Conservation (phyloP, 23 tunicate species). For the Oikopleura vanhoeffeni region DNA sequence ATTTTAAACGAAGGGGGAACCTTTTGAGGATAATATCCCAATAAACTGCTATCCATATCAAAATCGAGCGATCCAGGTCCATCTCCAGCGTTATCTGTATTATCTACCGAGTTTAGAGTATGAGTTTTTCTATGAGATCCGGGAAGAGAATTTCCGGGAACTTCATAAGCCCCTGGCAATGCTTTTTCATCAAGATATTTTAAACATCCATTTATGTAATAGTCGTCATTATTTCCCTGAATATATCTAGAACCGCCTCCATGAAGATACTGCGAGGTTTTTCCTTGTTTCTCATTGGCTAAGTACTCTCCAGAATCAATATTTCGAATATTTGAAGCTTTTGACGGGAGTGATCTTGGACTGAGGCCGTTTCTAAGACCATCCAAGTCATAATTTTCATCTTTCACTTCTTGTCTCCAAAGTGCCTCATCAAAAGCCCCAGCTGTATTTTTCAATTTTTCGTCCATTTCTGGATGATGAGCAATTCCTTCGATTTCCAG, state of each 20-base stretch:
- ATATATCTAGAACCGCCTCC: conserved; percentile 9
- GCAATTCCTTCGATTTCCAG: conserved; percentile 7
- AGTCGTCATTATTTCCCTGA: background rate
- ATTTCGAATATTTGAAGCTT: background rate
- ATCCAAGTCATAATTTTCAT: background rate
- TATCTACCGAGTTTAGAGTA: background rate
- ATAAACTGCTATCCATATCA: background rate
- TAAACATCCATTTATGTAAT: background rate
- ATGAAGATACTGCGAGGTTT: background rate
- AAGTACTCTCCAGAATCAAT: background rate
- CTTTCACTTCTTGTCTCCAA: background rate
- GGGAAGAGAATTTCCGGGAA: background rate
- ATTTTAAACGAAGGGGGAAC: too few species aligned
- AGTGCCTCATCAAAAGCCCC: background rate
- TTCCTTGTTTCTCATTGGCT: background rate
- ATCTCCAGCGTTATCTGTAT: background rate
- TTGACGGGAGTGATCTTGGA: background rate
- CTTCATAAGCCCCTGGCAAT: background rate
- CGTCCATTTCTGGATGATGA: conserved; percentile 13
- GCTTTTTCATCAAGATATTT: background rate
- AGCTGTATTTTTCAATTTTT: background rate
- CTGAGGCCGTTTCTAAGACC: conserved; percentile 6
- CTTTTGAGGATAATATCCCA: conserved; percentile 6
- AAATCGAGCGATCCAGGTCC: conserved; percentile 13
- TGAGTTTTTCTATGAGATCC: background rate